phyloP scores from a whole-genome alignment of 1,140 invertebrate genomes.

The Helicoverpa zea region DNA sequence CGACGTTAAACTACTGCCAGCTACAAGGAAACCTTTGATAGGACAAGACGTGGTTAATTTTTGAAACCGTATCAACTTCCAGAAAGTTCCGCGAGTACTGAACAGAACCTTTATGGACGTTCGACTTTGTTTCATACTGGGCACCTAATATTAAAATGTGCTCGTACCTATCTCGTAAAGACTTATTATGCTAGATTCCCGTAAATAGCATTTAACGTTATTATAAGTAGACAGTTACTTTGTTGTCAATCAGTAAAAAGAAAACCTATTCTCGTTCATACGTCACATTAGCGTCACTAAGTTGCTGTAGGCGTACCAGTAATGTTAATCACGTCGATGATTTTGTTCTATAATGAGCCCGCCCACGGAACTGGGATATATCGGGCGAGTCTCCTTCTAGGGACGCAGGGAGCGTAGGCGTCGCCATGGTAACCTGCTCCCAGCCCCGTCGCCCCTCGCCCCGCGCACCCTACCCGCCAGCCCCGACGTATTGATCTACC shows the following conservation, averaged over 20 bases:
- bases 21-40: too few species aligned
- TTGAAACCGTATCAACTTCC: too few species aligned
- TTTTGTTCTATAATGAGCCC: constrained; percentile 68
- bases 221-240: background rate
- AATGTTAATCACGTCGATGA: constrained; percentile 63
- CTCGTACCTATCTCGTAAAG: too few species aligned
- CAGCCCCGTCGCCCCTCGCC: constrained; percentile 15
- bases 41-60: too few species aligned
- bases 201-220: background rate
- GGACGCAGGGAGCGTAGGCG: constrained; percentile 76
- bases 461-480: constrained; percentile 23
- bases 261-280: background rate
- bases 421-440: constrained; percentile 67
- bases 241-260: background rate
- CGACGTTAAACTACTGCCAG: too few species aligned
- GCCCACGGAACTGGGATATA: constrained; percentile 74
- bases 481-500: constrained; percentile 67
- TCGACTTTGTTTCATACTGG: too few species aligned
- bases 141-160: too few species aligned
- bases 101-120: too few species aligned
- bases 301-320: constrained; percentile 21
- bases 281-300: constrained; percentile 38
- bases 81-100: too few species aligned
- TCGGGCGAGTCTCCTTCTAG: constrained; percentile 64
- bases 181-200: background rate